Percentiles rank a stretch among this genome's conserved stretches.
Evolutionary conservation across 2,113 vertebrate genomes (phyloP).

Genomic region (Burhinus bistriatus): DNA sequence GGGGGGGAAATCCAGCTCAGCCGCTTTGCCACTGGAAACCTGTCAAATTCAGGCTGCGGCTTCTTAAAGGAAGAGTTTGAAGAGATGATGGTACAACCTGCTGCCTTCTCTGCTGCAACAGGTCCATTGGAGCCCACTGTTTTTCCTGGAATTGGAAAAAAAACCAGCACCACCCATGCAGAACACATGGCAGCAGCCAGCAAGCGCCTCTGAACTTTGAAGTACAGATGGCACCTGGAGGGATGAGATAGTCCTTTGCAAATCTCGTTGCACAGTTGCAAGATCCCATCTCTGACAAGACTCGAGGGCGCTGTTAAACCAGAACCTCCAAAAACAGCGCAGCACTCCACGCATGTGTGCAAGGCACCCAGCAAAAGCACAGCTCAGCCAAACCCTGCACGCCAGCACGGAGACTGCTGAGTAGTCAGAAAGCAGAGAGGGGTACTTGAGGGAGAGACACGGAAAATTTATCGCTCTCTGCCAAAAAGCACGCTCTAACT

Average conservation of each 20-base stretch:
- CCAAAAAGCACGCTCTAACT: not conserved
- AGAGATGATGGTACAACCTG: not conserved
- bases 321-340: not conserved
- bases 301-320: not conserved
- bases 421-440: not conserved
- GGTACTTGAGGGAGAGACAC: not conserved
- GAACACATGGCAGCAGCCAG: not conserved
- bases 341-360: not conserved
- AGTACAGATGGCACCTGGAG: not conserved
- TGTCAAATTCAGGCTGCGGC: not conserved
- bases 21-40: not conserved
- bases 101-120: not conserved
- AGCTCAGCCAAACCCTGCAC: not conserved
- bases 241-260: not conserved
- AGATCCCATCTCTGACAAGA: not conserved
- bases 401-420: not conserved
- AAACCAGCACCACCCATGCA: not conserved
- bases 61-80: not conserved
- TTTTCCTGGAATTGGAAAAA: not conserved
- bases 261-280: not conserved
- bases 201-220: not conserved
- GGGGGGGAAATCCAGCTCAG: not conserved
- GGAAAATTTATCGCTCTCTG: conserved; percentile 15
- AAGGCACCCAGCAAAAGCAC: not conserved
- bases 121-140: not conserved